Evolutionary conservation across 2,888 invertebrate genomes (phyloP).

Genomic region (Zaprionus lineosus): DNA sequence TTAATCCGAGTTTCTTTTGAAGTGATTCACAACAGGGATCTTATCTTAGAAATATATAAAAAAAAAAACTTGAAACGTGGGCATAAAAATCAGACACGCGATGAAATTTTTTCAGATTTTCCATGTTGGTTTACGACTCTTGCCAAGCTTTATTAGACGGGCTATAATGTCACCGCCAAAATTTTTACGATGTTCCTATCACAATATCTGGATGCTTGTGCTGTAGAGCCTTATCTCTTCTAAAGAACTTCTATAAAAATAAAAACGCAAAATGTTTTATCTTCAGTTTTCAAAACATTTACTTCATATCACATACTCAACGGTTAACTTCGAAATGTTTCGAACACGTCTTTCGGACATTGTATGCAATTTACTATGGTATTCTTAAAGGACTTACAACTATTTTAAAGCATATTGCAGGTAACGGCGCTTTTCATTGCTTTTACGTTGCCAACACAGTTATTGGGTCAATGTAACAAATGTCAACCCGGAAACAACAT

Average conservation of each 20-base stretch:
- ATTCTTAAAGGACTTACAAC: neutral
- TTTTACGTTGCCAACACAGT: neutral
- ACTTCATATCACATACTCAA: no score
- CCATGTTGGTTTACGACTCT: neutral
- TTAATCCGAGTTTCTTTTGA: no score
- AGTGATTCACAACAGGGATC: no score
- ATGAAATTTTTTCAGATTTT: no score
- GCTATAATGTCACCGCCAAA: slow-evolving; percentile 5
- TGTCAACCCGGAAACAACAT: slow-evolving; percentile 26
- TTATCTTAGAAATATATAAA: no score
- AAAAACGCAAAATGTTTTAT: neutral
- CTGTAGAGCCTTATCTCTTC: slow-evolving; percentile 23
- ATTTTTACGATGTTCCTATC: slow-evolving; percentile 12
- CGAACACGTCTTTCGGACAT: no score
- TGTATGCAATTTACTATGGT: neutral
- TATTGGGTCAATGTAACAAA: slow-evolving; percentile 25
- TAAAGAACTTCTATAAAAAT: slow-evolving; percentile 1
- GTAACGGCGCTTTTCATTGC: neutral
- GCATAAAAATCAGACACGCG: no score
- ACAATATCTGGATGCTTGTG: no score
- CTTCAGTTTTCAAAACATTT: no score
- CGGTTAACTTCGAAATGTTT: no score
- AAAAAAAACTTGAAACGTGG: no score
- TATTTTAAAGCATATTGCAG: neutral
- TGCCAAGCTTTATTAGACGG: neutral